phyloP scores from a whole-genome alignment of 1,140 invertebrate species.

The Ceratoteleas bidentatus region DNA sequence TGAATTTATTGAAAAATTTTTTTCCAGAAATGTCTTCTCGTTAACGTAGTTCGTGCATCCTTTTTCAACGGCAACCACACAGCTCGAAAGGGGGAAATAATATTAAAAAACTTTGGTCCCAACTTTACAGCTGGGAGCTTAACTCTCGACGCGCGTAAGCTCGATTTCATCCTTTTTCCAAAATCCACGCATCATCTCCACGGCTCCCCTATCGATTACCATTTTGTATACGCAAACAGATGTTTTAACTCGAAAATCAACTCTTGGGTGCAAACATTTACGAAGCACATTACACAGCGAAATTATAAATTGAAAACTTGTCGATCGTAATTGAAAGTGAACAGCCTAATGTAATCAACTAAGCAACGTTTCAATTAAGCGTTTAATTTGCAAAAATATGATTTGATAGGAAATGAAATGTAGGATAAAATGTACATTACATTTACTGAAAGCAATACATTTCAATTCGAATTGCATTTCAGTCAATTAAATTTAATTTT shows the following conservation, averaged over 20 bases:
- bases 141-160: not conserved
- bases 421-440: too few species aligned
- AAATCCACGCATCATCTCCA: constrained; percentile 18
- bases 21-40: constrained; percentile 7
- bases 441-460: too few species aligned
- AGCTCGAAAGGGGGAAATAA: constrained; percentile 32
- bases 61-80: constrained; percentile 10
- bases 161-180: constrained; percentile 9
- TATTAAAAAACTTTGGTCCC: constrained; percentile 37
- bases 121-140: constrained; percentile 9
- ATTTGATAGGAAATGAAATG: too few species aligned
- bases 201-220: constrained; percentile 25
- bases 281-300: not conserved
- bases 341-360: too few species aligned
- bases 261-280: constrained; percentile 14
- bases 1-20: constrained; percentile 17
- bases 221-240: constrained; percentile 27
- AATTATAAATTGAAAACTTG: constrained; percentile 6
- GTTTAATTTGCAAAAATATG: too few species aligned
- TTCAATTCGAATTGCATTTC: too few species aligned
- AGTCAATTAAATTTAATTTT: too few species aligned
- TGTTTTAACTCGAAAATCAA: constrained; percentile 33
- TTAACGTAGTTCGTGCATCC: constrained; percentile 15
- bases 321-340: too few species aligned
- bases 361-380: too few species aligned